phyloP scores from a whole-genome alignment of 2,888 invertebrate species.

The Caenorhabditis wallacei region DNA sequence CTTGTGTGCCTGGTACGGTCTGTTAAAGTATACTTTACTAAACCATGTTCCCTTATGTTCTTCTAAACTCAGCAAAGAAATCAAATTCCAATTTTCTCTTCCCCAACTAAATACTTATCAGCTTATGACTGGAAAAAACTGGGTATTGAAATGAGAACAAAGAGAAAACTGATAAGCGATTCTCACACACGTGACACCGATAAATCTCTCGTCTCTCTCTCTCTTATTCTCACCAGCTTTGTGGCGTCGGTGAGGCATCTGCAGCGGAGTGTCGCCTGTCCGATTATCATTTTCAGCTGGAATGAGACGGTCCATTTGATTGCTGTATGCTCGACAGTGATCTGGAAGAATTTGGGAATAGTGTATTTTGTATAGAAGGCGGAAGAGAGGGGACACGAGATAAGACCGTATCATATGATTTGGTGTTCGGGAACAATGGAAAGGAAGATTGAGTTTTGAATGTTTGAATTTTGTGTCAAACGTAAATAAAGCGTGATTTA shows the following conservation, averaged over 20 bases:
- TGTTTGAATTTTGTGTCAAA: too few relatives aligned
- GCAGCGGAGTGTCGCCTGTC: slow-evolving; percentile 74
- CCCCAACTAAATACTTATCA: slow-evolving; percentile 25
- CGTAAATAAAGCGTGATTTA: too few relatives aligned
- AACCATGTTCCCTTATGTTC: background rate
- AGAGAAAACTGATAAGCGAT: slow-evolving; percentile 46
- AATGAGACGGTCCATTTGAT: slow-evolving; percentile 81
- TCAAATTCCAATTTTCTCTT: background rate
- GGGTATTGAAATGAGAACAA: slow-evolving; percentile 19
- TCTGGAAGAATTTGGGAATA: slow-evolving; percentile 48
- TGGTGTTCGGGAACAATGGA: background rate
- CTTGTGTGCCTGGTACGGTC: background rate
- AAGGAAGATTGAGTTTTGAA: background rate
- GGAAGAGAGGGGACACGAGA: background rate
- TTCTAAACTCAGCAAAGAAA: background rate
- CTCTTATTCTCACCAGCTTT: slow-evolving; percentile 73
- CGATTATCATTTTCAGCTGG: slow-evolving; percentile 76
- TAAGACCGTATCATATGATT: background rate
- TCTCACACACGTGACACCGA: slow-evolving; percentile 43
- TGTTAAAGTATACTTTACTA: background rate
- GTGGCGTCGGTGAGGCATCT: slow-evolving; percentile 72
- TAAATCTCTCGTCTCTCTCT: slow-evolving; percentile 3
- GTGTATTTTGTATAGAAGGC: background rate
- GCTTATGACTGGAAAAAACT: slow-evolving; percentile 32
- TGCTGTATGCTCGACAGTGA: slow-evolving; percentile 78